A percentile compares a stretch with the other conserved stretches of the same genome.
phyloP scores from a whole-genome alignment of 2,888 invertebrate genomes.

The Eilema caniola region DNA sequence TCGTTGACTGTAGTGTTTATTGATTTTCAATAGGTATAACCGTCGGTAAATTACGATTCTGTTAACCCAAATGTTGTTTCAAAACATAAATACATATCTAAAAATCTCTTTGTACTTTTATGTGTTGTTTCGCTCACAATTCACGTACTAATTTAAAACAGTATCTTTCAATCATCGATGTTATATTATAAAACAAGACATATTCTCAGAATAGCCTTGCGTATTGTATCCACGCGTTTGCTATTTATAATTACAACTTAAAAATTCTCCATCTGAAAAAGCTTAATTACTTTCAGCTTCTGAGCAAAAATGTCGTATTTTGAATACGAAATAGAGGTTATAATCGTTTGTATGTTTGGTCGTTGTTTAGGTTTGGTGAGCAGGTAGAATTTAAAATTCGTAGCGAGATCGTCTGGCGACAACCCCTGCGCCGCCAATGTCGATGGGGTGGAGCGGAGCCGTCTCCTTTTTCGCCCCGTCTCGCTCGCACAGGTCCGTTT shows the following conservation, averaged over 20 bases:
- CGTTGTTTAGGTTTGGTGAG: slow-evolving; percentile 64
- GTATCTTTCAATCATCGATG: slow-evolving; percentile 74
- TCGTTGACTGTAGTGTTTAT: slow-evolving; percentile 58
- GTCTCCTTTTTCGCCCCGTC: slow-evolving; percentile 70
- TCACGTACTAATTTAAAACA: slow-evolving; percentile 71
- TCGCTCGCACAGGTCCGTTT: slow-evolving; percentile 61
- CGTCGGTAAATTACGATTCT: slow-evolving; percentile 67
- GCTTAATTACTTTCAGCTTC: slow-evolving; percentile 57
- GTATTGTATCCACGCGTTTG: slow-evolving; percentile 82
- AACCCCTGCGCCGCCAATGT: slow-evolving; percentile 81
- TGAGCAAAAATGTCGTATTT: slow-evolving; percentile 55
- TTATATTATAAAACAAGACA: slow-evolving; percentile 77
- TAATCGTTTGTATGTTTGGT: slow-evolving; percentile 55
- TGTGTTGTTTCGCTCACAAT: slow-evolving; percentile 66
- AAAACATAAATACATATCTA: slow-evolving; percentile 68
- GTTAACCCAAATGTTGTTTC: slow-evolving; percentile 71
- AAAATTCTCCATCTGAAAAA: slow-evolving; percentile 61
- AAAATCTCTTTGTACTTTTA: slow-evolving; percentile 71
- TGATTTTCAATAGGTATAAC: slow-evolving; percentile 64
- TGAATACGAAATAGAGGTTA: slow-evolving; percentile 62
- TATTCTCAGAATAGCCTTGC: slow-evolving; percentile 81
- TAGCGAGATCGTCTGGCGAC: slow-evolving; percentile 82
- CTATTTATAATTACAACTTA: slow-evolving; percentile 84
- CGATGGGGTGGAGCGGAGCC: slow-evolving; percentile 82
- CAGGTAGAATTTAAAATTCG: slow-evolving; percentile 81